These are phyloP conservation scores for Iguana delicatissima DNA, from an alignment of 2,797 vertebrate genomes.

Conservation along the genomic window DNA sequence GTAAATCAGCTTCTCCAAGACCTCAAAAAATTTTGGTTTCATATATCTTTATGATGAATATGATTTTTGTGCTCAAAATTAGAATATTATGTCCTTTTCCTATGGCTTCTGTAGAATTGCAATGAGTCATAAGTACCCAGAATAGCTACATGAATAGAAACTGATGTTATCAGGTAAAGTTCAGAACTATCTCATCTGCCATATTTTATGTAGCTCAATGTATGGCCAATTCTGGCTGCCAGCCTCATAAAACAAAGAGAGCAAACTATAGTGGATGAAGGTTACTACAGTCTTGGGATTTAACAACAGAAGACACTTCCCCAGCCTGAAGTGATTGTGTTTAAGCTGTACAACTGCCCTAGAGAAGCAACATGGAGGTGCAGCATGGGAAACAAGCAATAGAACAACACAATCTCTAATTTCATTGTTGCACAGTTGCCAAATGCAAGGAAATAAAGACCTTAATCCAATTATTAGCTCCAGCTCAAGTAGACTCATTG, in stretches of 20 bases:
- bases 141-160: conserved; percentile 58
- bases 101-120: conserved; percentile 72
- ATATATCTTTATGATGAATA: conserved; percentile 71
- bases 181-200: conserved; percentile 61
- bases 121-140: conserved; percentile 70
- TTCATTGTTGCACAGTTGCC: not conserved
- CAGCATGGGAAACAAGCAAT: not conserved
- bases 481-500: too few relatives aligned
- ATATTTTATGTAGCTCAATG: conserved; percentile 60
- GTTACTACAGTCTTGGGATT: not conserved
- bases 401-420: not conserved
- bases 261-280: conserved; percentile 39
- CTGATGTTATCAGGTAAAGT: conserved; percentile 58
- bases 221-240: conserved; percentile 39
- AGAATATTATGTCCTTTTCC: conserved; percentile 71
- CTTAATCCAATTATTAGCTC: not conserved
- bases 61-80: conserved; percentile 68
- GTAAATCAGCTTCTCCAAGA: conserved; percentile 66
- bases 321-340: not conserved
- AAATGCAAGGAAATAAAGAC: not conserved
- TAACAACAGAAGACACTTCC: not conserved
- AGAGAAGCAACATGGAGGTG: not conserved
- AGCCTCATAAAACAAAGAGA: conserved; percentile 48
- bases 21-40: conserved; percentile 70
- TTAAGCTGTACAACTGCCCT: not conserved